Percentiles rank a stretch among this genome's conserved stretches.
These are phyloP conservation scores for Lagria hirta DNA, from an alignment of 2,888 invertebrate genomes.

Conservation along the genomic window DNA sequence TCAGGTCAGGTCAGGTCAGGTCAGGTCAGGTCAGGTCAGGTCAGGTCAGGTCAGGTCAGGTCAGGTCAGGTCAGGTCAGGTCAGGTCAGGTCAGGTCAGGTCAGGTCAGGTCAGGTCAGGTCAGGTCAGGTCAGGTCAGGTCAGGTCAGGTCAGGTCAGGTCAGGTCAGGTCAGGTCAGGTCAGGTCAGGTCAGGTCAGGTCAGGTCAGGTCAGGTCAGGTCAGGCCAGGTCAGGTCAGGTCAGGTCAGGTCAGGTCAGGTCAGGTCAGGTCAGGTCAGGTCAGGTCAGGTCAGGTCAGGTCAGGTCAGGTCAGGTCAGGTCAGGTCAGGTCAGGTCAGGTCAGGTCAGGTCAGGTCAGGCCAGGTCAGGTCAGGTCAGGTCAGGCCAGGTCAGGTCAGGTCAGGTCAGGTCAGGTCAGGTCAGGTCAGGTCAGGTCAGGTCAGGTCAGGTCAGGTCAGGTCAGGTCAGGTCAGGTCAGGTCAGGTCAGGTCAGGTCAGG, in stretches of 20 bases:
- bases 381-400: conserved; percentile 12
- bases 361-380: conserved; percentile 12
- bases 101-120: conserved; percentile 3
- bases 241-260: conserved; percentile 13
- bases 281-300: conserved; percentile 13
- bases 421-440: background rate
- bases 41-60: too few relatives aligned
- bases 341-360: conserved; percentile 13
- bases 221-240: conserved; percentile 12
- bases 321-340: conserved; percentile 13
- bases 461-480: conserved; percentile 13
- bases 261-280: conserved; percentile 13
- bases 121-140: background rate
- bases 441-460: conserved; percentile 8
- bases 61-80: too few relatives aligned
- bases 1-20: too few relatives aligned
- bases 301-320: conserved; percentile 13
- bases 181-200: conserved; percentile 13
- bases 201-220: conserved; percentile 13
- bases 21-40: too few relatives aligned
- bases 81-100: conserved; percentile 5
- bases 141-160: conserved; percentile 11
- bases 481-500: conserved; percentile 13
- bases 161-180: conserved; percentile 13
- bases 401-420: background rate